Evolutionary conservation across 2,113 vertebrate genomes (phyloP).

Genomic region (Tautogolabrus adspersus): DNA sequence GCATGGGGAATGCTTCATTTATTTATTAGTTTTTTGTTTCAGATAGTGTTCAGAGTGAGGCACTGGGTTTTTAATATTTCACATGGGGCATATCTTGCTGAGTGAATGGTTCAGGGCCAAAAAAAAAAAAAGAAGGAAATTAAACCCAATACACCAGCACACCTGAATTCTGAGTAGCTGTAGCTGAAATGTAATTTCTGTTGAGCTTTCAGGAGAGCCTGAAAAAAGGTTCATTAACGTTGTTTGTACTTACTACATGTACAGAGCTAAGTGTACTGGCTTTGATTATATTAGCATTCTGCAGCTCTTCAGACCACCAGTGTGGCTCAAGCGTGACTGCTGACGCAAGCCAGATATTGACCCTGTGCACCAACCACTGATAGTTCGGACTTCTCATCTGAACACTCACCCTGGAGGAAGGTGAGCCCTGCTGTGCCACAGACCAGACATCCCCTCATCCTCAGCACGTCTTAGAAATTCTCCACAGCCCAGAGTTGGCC

Average conservation of each 20-base stretch:
- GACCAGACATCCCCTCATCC: constrained; percentile 32
- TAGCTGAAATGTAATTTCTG: neutral
- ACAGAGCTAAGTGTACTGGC: neutral
- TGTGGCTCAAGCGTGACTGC: constrained; percentile 38
- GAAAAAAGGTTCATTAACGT: neutral
- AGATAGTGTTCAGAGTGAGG: neutral
- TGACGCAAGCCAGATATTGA: constrained; percentile 71
- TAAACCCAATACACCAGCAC: neutral
- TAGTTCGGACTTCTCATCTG: constrained; percentile 47
- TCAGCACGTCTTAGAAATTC: constrained; percentile 51
- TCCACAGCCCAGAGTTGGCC: constrained; percentile 31
- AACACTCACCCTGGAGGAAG: constrained; percentile 60
- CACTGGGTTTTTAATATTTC: constrained; percentile 37
- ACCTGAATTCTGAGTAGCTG: constrained; percentile 6
- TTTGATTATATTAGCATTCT: constrained; percentile 31
- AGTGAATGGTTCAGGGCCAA: neutral
- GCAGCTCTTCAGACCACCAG: constrained; percentile 56
- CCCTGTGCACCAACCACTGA: constrained; percentile 48
- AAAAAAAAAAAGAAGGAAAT: constrained; percentile 1
- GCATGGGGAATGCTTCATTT: constrained; percentile 23
- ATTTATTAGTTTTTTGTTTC: constrained; percentile 15
- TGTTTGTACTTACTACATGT: constrained; percentile 12
- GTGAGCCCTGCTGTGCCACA: constrained; percentile 31
- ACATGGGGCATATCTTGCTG: neutral
- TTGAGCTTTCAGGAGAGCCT: neutral